Percentiles rank a stretch among this genome's conserved stretches.
Evolutionary conservation across 2,888 invertebrate genomes (phyloP).

Genomic region (Creontiades dilutus): DNA sequence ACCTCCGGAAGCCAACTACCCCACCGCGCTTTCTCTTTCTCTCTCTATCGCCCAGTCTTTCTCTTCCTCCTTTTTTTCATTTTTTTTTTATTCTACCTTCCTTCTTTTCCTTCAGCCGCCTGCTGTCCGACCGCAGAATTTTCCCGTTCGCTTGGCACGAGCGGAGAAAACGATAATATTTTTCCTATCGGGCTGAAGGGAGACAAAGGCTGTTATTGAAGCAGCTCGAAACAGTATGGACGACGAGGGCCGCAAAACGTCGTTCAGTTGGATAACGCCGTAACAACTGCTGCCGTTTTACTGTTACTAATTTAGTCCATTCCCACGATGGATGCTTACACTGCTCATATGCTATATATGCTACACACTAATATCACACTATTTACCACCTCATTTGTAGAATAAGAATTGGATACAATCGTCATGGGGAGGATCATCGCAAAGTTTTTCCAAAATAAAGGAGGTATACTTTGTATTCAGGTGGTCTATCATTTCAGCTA

Average conservation of each 20-base stretch:
- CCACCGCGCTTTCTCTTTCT: background rate
- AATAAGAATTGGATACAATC: no score
- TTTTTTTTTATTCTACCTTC: background rate
- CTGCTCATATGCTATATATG: no score
- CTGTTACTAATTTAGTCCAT: background rate
- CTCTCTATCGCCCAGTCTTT: background rate
- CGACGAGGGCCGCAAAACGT: background rate
- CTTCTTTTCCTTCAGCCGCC: background rate
- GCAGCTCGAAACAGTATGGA: background rate
- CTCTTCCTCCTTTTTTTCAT: background rate
- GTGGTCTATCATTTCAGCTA: no score
- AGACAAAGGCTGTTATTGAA: constrained; percentile 35
- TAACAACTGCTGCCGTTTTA: background rate
- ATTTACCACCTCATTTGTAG: no score
- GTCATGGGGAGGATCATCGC: no score
- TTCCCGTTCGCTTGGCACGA: constrained; percentile 25
- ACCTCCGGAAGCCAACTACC: background rate
- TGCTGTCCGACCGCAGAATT: background rate
- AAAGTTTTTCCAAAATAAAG: no score
- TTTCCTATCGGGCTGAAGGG: constrained; percentile 18
- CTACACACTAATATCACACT: no score
- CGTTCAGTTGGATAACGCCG: background rate
- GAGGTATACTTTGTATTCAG: no score
- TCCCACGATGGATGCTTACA: background rate
- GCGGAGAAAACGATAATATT: constrained; percentile 22